Percentiles rank a stretch among this genome's conserved stretches.
Conservation (phyloP, 2,888 invertebrate species). For the Clostera curtula region DNA sequence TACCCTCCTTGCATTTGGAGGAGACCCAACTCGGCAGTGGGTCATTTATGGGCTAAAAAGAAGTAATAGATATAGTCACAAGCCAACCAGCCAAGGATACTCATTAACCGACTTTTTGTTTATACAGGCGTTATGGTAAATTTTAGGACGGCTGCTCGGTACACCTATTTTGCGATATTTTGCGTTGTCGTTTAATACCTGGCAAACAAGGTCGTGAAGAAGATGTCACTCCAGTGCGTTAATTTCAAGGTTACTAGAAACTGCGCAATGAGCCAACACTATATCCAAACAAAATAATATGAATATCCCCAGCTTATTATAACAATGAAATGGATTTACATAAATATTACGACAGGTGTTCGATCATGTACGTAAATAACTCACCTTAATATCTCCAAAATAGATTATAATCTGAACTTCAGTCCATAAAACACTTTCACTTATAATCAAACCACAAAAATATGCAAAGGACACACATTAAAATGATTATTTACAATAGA, state of each 20-base stretch:
- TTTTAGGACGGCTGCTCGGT: slow-evolving; percentile 6
- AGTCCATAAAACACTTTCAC: slow-evolving; percentile 50
- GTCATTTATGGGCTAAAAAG: no score
- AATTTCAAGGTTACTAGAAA: slow-evolving; percentile 47
- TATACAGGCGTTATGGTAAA: no score
- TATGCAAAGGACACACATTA: slow-evolving; percentile 26
- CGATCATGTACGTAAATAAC: slow-evolving; percentile 23
- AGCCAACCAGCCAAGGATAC: no score
- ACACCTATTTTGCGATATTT: slow-evolving; percentile 9
- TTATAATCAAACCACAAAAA: slow-evolving; percentile 22
- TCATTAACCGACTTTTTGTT: not conserved
- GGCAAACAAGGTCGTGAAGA: slow-evolving; percentile 37
- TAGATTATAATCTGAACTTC: slow-evolving; percentile 14
- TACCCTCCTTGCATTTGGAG: no score
- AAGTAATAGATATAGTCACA: no score
- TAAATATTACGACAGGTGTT: slow-evolving; percentile 28
- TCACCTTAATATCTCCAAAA: slow-evolving; percentile 38
- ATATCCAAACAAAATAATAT: slow-evolving; percentile 21
- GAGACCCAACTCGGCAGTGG: no score
- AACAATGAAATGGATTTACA: slow-evolving; percentile 25
- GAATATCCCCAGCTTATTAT: slow-evolving; percentile 16
- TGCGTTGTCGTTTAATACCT: slow-evolving; percentile 18
- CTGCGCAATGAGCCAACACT: slow-evolving; percentile 26
- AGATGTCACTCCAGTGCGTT: slow-evolving; percentile 37
- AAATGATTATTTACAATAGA: slow-evolving; percentile 46